Evolutionary conservation across 2,888 invertebrate genomes (phyloP).

Genomic region (Gymnocheta viridis): DNA sequence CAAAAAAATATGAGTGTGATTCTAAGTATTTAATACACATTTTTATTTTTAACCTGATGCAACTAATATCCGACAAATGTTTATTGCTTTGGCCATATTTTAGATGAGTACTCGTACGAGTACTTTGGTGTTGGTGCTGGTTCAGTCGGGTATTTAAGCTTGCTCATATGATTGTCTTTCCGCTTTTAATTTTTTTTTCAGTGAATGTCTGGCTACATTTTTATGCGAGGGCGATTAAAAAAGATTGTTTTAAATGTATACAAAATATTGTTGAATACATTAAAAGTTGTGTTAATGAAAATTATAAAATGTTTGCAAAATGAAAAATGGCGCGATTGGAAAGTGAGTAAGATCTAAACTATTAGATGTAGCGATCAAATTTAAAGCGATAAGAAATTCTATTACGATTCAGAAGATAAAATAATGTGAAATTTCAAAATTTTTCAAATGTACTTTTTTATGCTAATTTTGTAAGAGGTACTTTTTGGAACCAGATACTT

Average conservation of each 20-base stretch:
- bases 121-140: constrained; percentile 1
- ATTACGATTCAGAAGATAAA: too few relatives aligned
- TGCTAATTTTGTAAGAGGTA: too few relatives aligned
- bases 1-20: constrained; percentile 10
- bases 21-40: background rate
- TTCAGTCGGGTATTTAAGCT: constrained; percentile 20
- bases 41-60: constrained; percentile 13
- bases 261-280: too few relatives aligned
- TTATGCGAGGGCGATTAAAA: background rate
- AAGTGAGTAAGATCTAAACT: too few relatives aligned
- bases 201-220: constrained; percentile 4
- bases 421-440: too few relatives aligned
- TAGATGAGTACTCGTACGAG: background rate
- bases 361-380: too few relatives aligned
- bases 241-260: background rate
- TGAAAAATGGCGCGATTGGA: too few relatives aligned
- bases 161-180: constrained; percentile 52
- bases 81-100: constrained; percentile 36
- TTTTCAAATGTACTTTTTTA: too few relatives aligned
- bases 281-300: too few relatives aligned
- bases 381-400: too few relatives aligned
- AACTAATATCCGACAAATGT: constrained; percentile 37
- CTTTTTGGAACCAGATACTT: too few relatives aligned
- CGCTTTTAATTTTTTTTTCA: constrained; percentile 15
- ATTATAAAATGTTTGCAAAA: too few relatives aligned